Conservation (phyloP, 2,888 invertebrate genomes). For the Xestobium rufovillosum region DNA sequence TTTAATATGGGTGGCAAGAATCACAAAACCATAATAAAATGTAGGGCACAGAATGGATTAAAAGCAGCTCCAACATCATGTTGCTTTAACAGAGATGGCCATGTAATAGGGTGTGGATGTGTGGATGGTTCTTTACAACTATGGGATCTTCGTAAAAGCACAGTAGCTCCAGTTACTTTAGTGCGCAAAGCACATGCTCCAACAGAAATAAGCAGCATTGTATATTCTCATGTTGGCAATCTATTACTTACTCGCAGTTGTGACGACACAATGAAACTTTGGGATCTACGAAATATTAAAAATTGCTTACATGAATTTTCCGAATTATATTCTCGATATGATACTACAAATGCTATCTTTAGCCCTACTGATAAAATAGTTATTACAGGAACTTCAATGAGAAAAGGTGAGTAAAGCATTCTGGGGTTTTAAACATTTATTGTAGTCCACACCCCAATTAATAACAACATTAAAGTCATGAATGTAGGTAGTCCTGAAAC, state of each 20-base stretch:
- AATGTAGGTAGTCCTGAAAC: too few species aligned
- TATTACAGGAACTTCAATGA: conserved; percentile 79
- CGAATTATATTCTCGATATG: conserved; percentile 75
- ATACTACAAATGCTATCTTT: conserved; percentile 73
- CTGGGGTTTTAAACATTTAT: too few species aligned
- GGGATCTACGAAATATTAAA: conserved; percentile 84
- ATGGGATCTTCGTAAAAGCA: conserved; percentile 92
- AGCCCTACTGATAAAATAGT: conserved; percentile 90
- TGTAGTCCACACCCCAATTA: too few species aligned
- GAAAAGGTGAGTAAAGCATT: conserved; percentile 49
- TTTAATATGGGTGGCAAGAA: conserved; percentile 64
- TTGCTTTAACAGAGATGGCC: conserved; percentile 55
- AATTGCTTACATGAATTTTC: conserved; percentile 62
- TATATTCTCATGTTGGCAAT: conserved; percentile 81
- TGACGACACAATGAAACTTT: conserved; percentile 91
- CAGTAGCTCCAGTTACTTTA: conserved; percentile 76
- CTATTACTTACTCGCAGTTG: conserved; percentile 74
- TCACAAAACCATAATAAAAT: conserved; percentile 80
- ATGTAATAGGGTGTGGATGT: conserved; percentile 84
- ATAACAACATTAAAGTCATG: too few species aligned
- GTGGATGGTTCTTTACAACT: conserved; percentile 93
- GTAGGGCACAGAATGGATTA: conserved; percentile 76
- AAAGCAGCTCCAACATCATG: conserved; percentile 72
- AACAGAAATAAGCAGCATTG: conserved; percentile 73
- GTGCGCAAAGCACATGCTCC: conserved; percentile 76